Conservation (phyloP, 2,113 vertebrate species). For the Pao palembangensis region DNA sequence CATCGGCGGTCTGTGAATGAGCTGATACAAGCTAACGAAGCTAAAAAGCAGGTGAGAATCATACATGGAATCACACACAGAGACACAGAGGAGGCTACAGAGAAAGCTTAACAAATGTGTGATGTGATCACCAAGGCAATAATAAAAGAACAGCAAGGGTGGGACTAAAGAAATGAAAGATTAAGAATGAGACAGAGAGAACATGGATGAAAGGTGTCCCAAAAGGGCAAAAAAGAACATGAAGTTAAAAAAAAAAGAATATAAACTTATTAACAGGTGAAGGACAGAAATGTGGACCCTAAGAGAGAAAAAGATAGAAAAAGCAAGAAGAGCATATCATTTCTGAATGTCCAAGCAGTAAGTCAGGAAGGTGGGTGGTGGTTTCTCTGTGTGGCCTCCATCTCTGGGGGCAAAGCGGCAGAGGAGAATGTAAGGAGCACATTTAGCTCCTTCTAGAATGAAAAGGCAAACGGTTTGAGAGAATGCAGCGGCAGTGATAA, state of each 20-base stretch:
- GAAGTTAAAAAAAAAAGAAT: conserved; percentile 21
- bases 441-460: conserved; percentile 50
- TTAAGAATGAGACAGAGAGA: conserved; percentile 12
- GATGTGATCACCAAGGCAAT: conserved; percentile 66
- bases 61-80: conserved; percentile 26
- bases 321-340: conserved; percentile 33
- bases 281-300: conserved; percentile 8
- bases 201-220: conserved; percentile 44
- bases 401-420: conserved; percentile 44
- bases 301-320: conserved; percentile 18
- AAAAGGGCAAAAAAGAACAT: conserved; percentile 44
- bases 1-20: neutral
- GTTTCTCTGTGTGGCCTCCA: conserved; percentile 43
- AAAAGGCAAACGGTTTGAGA: conserved; percentile 51
- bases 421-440: conserved; percentile 51
- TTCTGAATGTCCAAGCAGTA: conserved; percentile 51
- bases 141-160: conserved; percentile 54
- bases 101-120: conserved; percentile 40
- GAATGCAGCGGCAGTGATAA: conserved; percentile 38
- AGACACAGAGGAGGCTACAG: conserved; percentile 9
- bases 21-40: conserved; percentile 7
- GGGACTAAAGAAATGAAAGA: conserved; percentile 1
- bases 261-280: conserved; percentile 15
- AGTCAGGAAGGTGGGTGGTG: conserved; percentile 40
- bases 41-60: neutral